phyloP scores from a whole-genome alignment of 2,888 invertebrate genomes.

The Erpobdella octoculata region DNA sequence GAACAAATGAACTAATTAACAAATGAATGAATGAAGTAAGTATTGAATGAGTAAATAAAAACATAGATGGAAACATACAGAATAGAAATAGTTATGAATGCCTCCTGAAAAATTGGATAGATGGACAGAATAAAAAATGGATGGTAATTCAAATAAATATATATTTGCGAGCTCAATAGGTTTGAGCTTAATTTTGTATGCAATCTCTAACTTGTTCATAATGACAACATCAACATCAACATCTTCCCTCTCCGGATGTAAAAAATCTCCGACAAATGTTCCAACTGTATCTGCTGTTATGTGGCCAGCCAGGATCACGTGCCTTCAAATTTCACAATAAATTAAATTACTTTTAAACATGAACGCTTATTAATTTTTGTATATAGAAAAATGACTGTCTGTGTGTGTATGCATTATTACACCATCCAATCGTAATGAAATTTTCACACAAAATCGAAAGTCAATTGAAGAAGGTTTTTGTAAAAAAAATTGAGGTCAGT shows the following conservation, averaged over 20 bases:
- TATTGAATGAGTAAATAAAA: background rate
- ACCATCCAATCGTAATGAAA: too few relatives aligned
- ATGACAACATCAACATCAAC: conserved; percentile 99
- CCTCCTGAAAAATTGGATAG: background rate
- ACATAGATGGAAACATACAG: background rate
- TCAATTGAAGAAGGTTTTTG: too few relatives aligned
- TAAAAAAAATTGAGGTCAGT: too few relatives aligned
- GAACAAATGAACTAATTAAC: background rate
- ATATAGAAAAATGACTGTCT: too few relatives aligned
- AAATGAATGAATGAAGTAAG: background rate
- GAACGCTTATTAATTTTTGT: too few relatives aligned
- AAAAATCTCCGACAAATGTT: conserved; percentile 99
- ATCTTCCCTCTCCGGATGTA: conserved; percentile 99
- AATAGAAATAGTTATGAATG: background rate
- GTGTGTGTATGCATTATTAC: too few relatives aligned
- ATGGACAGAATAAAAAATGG: background rate
- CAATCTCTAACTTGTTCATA: conserved; percentile 91
- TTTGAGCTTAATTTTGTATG: too few relatives aligned
- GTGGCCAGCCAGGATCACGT: conserved; percentile 99
- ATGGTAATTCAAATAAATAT: background rate
- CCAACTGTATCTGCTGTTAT: conserved; percentile 99
- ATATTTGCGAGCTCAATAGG: too few relatives aligned
- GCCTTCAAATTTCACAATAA: conserved; percentile 71
- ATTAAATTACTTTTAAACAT: too few relatives aligned
- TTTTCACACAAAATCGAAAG: too few relatives aligned